phyloP scores from a whole-genome alignment of 2,888 invertebrate species.

The Drosophila setosimentum region DNA sequence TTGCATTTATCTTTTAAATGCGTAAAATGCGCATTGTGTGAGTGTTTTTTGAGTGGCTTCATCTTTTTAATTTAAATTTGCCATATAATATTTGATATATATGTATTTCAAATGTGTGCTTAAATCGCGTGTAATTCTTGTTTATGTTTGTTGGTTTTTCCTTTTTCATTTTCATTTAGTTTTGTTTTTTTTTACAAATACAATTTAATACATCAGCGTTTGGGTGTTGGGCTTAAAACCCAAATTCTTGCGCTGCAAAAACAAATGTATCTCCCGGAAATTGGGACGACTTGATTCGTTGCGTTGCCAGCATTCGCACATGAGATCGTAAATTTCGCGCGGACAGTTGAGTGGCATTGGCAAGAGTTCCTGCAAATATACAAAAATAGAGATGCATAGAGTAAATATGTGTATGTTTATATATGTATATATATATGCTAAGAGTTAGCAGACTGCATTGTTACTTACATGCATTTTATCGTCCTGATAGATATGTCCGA shows the following conservation, averaged over 20 bases:
- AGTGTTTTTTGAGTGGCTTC: constrained; percentile 14
- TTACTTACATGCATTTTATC: constrained; percentile 89
- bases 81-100: constrained; percentile 47
- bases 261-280: constrained; percentile 94
- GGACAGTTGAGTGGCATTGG: constrained; percentile 92
- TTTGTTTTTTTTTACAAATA: constrained; percentile 21
- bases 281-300: constrained; percentile 91
- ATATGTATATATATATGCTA: neutral
- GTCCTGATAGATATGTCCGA: constrained; percentile 91
- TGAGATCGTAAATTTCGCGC: constrained; percentile 93
- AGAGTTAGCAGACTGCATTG: neutral
- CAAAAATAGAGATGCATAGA: neutral
- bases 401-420: neutral
- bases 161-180: neutral
- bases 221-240: constrained; percentile 85
- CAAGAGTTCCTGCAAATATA: constrained; percentile 86
- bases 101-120: constrained; percentile 47
- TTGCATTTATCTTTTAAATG: constrained; percentile 55
- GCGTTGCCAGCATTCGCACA: constrained; percentile 94
- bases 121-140: constrained; percentile 50
- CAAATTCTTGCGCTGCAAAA: constrained; percentile 92
- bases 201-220: constrained; percentile 78
- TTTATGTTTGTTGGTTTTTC: constrained; percentile 6
- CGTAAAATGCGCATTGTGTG: constrained; percentile 50
- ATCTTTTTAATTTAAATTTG: constrained; percentile 22